Evolutionary conservation across 2,113 vertebrate genomes (phyloP), one percentile per base, ranked within the genome.

Genomic region (Dinomys branickii): DNA sequence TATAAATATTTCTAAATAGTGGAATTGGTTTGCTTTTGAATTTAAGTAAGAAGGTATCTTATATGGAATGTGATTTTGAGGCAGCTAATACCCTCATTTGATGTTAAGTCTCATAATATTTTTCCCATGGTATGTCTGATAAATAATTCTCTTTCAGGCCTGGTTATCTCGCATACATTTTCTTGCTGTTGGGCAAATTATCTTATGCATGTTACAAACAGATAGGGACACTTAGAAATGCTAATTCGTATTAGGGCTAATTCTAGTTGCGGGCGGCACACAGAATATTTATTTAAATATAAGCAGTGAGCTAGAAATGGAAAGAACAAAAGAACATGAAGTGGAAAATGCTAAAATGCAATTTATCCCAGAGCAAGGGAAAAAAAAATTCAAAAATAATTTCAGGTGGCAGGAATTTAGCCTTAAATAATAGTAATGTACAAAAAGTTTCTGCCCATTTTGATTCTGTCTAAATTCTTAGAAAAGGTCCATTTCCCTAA

Each of bases 141-240:
- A 75, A 96, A 88, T 73, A 97, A 93, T 94, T 88, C 52, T 71
- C 78, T 96, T 93, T 96, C 67, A 81, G 35, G 96, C 38, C 24
- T 61, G 33, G 69, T 28, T 83, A 67, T 92, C 78, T 93, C 61
- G 78, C 90, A 91, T 65, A 54, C 14, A 47, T 67, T 92, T 92
- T 93, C 71, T 88, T 91, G 63, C 89, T 83, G 56, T 94, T 84
- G 67, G 33, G 67, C 54, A 88, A 88, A 65, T 94, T 88, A 88
- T 96, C 52, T 82, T 77, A 54, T 1, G 8, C 33, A 65, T 97
- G 58, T 67, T 77, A 50, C 90, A 47, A 9, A 77, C 56, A 85
- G 69, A 94, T 56, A 95, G 61, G 65, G 85, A 92, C 50, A 85
- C 61, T 93, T 88, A 69, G 83, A 94, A 95, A 94, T 88, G 69